Percentiles rank a stretch among this genome's conserved stretches.
These are phyloP conservation scores for Eucera pruinosa DNA, from an alignment of 2,888 invertebrate species.

Conservation along the genomic window DNA sequence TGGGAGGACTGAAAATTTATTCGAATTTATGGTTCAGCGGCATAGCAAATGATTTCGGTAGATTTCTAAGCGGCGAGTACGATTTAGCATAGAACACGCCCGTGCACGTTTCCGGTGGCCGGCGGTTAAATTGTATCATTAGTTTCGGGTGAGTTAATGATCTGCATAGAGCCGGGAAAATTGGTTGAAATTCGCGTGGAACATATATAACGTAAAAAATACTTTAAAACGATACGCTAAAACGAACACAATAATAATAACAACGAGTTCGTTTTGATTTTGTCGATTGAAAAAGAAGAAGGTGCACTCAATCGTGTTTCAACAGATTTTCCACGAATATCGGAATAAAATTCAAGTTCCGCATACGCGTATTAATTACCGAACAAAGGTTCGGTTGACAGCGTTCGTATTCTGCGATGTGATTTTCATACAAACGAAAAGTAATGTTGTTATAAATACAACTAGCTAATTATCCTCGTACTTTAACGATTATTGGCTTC, in stretches of 20 bases:
- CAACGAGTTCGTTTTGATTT: no score
- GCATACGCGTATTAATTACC: conserved; percentile 16
- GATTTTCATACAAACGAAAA: conserved; percentile 34
- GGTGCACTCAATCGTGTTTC: conserved; percentile 9
- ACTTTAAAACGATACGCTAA: neutral
- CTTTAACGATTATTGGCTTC: conserved; percentile 29
- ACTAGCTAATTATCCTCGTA: conserved; percentile 34
- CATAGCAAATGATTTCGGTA: conserved; percentile 13
- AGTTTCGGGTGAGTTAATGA: conserved; percentile 9
- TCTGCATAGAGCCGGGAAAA: neutral
- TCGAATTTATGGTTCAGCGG: conserved; percentile 6
- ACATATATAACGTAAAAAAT: neutral
- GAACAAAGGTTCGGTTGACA: conserved; percentile 25
- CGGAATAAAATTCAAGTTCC: conserved; percentile 16
- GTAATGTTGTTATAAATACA: conserved; percentile 12
- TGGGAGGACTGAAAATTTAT: neutral
- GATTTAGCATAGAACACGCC: conserved; percentile 5
- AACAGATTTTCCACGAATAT: conserved; percentile 5
- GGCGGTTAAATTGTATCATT: conserved; percentile 2
- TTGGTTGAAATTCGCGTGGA: neutral
- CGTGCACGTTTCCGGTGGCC: conserved; percentile 11
- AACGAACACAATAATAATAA: neutral
- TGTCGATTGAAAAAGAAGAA: neutral
- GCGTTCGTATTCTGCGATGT: neutral
- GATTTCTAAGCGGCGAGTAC: conserved; percentile 24